Evolutionary conservation across 2,888 invertebrate species (phyloP).

Genomic region (Polylopha cassiicola): DNA sequence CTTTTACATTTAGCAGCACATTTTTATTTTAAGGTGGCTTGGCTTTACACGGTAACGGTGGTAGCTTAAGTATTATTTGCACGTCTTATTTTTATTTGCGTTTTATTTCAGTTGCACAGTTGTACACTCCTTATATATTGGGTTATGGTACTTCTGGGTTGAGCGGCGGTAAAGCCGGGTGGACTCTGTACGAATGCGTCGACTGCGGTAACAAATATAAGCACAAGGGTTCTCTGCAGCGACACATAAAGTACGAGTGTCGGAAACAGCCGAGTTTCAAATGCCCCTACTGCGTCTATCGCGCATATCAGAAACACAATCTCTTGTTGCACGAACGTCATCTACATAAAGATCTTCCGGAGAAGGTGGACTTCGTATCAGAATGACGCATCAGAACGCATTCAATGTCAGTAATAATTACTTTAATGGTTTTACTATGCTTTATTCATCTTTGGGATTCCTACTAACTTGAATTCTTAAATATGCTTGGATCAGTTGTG

Average conservation of each 20-base stretch:
- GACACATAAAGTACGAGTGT: conserved; percentile 87
- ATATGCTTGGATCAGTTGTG: too few species aligned
- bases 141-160: conserved; percentile 68
- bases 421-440: too few species aligned
- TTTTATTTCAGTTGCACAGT: conserved; percentile 77
- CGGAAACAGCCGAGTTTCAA: conserved; percentile 83
- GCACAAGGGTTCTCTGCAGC: conserved; percentile 85
- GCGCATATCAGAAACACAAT: conserved; percentile 82
- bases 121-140: conserved; percentile 76
- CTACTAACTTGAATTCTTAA: too few species aligned
- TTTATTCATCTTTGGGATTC: too few species aligned
- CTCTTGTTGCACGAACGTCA: conserved; percentile 74
- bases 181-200: conserved; percentile 79
- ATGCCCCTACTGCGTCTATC: conserved; percentile 82
- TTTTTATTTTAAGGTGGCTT: conserved; percentile 54
- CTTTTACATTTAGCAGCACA: conserved; percentile 60
- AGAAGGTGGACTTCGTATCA: conserved; percentile 73
- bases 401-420: conserved; percentile 68
- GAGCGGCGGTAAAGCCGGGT: conserved; percentile 64
- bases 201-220: conserved; percentile 90
- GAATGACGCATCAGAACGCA: conserved; percentile 58
- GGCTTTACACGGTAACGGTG: conserved; percentile 57
- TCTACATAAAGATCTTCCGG: conserved; percentile 73
- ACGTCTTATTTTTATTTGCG: conserved; percentile 74
- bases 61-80: conserved; percentile 59